Evolutionary conservation across 2,113 vertebrate genomes (phyloP).

Genomic region (Anarhynchus alexandrinus): DNA sequence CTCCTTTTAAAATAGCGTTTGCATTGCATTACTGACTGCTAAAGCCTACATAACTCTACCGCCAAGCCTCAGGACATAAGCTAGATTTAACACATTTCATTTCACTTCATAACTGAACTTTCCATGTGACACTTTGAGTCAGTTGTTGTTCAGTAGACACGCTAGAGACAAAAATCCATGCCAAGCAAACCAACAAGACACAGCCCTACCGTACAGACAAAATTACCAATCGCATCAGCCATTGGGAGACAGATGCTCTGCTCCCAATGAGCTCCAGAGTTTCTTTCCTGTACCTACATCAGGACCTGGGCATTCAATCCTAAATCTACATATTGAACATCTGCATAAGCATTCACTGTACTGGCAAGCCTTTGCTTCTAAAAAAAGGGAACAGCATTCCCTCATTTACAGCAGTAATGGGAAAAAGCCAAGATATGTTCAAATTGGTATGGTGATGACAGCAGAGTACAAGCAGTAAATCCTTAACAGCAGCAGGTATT

Average conservation of each 20-base stretch:
- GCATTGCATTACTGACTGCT: neutral
- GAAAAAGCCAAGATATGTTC: neutral
- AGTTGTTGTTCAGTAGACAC: neutral
- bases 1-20: neutral
- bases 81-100: neutral
- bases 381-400: neutral
- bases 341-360: neutral
- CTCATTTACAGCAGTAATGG: neutral
- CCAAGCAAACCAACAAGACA: neutral
- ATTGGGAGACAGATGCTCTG: neutral
- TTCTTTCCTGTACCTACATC: neutral
- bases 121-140: neutral
- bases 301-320: neutral
- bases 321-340: neutral
- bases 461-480: neutral
- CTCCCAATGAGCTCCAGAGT: neutral
- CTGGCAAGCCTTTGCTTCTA: neutral
- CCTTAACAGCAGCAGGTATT: neutral
- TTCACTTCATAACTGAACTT: neutral
- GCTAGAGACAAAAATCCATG: neutral
- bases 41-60: neutral
- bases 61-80: neutral
- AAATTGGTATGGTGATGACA: neutral
- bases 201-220: neutral
- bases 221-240: neutral